Conservation (phyloP, 2,797 vertebrate species). For the Smutsia gigantea region DNA sequence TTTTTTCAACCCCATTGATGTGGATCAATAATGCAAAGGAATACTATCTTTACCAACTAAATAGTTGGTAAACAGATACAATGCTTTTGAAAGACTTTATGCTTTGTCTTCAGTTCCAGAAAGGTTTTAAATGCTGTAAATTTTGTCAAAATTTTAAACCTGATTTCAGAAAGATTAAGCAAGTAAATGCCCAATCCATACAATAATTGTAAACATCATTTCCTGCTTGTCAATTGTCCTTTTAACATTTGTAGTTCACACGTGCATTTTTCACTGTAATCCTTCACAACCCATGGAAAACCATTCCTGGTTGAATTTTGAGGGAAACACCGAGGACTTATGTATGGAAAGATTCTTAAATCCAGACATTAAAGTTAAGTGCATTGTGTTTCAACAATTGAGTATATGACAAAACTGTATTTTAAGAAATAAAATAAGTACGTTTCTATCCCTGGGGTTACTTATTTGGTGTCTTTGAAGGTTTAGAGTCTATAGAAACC, state of each 20-base stretch:
- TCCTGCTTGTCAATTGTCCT: neutral
- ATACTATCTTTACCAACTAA: conserved; percentile 20
- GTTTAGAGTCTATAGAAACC: conserved; percentile 36
- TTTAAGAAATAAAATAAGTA: conserved; percentile 56
- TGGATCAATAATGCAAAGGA: conserved; percentile 30
- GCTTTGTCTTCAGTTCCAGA: neutral
- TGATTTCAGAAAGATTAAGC: neutral
- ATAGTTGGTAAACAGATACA: neutral
- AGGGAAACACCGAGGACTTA: neutral
- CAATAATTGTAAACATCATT: neutral
- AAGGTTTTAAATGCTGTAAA: neutral
- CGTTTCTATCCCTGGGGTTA: conserved; percentile 34
- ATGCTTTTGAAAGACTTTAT: neutral
- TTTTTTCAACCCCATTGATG: neutral
- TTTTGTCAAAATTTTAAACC: conserved; percentile 32
- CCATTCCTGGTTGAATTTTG: conserved; percentile 18
- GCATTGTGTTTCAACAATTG: conserved; percentile 14
- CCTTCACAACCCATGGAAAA: neutral
- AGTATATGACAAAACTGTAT: conserved; percentile 28
- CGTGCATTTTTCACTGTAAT: neutral
- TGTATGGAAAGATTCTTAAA: conserved; percentile 23
- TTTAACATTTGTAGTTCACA: neutral
- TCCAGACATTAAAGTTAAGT: conserved; percentile 41
- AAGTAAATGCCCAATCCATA: neutral
- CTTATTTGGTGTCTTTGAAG: conserved; percentile 23